Evolutionary conservation across 1,140 invertebrate species (phyloP), one percentile per base, ranked within the genome.

Genomic region (Drosophila truncata): DNA sequence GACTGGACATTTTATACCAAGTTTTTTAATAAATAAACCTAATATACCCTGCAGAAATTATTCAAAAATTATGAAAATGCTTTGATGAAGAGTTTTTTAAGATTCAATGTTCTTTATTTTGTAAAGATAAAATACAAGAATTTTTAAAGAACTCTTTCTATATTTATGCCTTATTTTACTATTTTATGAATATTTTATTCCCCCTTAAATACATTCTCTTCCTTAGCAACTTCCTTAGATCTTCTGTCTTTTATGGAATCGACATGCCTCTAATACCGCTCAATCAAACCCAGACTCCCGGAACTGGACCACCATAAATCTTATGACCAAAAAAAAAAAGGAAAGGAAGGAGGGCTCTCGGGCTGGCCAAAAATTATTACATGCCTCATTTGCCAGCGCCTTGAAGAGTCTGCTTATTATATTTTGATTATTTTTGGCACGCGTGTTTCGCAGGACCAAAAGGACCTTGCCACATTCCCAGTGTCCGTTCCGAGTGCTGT

Each of bases 361-460:
- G 49, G 52, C 35, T n/a, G 23, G 41, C 42, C 54, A 31, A 80
- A 84, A 74, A 88, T 88, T 82, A 90, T 88, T 88, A 88, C 72
- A 90, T 81, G 85, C 64, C 80, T 81, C 84, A 88, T 88, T 88
- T 88, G 85, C 80, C 87, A 78, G 78, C 85, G 85, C 80, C 85
- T 81, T 67, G 58, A 80, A 88, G 84, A 83, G 80, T 60, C 80
- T 78, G 85, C 84, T 88, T 88, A 88, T 88, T 88, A 88, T 81
- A 74, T 74, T 88, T 83, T 88, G 84, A 88, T 88, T 88, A 88
- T 88, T 74, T 88, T 78, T 75, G 64, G 85, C 84, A 88, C 69
- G 85, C 84, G 84, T 87, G 80, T 78, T 66, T 11, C 39, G 29
- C 52, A 16, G 55, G 41, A 41, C 35, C 27, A 33, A 41, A 55